Conservation (phyloP, 2,797 vertebrate genomes). For the Amazonetta brasiliensis region DNA sequence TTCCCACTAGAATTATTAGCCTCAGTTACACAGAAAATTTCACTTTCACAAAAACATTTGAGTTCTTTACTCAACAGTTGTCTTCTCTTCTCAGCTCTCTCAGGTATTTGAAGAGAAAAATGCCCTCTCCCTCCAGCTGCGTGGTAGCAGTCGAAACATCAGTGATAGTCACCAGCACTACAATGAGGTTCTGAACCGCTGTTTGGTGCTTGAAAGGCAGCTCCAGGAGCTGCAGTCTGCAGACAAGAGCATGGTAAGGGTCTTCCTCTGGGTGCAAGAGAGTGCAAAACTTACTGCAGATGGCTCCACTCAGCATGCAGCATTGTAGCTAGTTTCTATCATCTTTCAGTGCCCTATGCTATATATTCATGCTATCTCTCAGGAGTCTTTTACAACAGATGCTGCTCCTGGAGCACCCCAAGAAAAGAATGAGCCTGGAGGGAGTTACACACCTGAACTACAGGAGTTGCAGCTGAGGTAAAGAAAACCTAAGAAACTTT, state of each 20-base stretch:
- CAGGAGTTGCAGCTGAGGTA: constrained; percentile 89
- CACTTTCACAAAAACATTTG: not conserved
- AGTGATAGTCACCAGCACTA: constrained; percentile 76
- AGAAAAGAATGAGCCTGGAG: constrained; percentile 78
- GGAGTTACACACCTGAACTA: constrained; percentile 77
- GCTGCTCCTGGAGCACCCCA: constrained; percentile 92
- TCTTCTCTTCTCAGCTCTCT: constrained; percentile 76
- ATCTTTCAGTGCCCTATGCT: not conserved
- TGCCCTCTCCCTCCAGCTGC: constrained; percentile 79
- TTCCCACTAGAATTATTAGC: not conserved
- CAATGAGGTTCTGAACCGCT: constrained; percentile 72
- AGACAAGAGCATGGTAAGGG: constrained; percentile 48
- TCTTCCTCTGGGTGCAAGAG: not conserved
- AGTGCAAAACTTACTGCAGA: not conserved
- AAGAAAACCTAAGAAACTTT: not conserved
- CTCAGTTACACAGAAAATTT: not conserved
- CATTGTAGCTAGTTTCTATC: not conserved
- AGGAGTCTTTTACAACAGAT: constrained; percentile 83
- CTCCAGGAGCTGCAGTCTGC: constrained; percentile 75
- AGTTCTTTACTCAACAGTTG: not conserved
- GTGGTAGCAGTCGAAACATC: constrained; percentile 60
- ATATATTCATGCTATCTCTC: not conserved
- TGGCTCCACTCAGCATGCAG: not conserved
- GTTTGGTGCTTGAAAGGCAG: constrained; percentile 76
- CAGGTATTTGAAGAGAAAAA: constrained; percentile 85